Base-by-base conservation (phyloP, 2,113 vertebrate species). In the Corythoichthys haematopterus region DNA sequence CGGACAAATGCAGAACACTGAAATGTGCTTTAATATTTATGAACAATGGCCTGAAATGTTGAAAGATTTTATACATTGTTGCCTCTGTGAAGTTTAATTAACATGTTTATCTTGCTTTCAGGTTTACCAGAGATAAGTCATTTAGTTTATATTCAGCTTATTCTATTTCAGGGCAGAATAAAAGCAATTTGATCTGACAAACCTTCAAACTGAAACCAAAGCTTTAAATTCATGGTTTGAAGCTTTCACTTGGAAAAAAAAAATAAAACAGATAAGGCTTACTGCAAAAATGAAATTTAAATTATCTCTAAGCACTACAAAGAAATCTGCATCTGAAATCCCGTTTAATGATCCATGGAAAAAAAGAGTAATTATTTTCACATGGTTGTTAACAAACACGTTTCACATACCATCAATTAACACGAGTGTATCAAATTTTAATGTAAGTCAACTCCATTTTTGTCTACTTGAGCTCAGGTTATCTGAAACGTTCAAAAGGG, bases 401-500 rank as follows among this genome's bases (percentile, higher is more conserved):
- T 53, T 80, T 62, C 62, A 76, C 69, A 33, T 35, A 33, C 53
- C 33, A 56, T 56, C 53, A 56, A 20, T 28, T 5, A 40, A n/a
- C 15, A 46, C 10, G 43, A 28, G 4, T 2, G 9, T 14, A 14
- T 45, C 5, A 20, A 62, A 12, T 62, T 46, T 46, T 13, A 28
- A 35, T 20, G 48, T 43, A 72, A 76, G 70, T 70, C 61, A 66
- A 45, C 61, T 61, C 28, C 13, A 58, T 10, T 66, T 55, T 6
- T 58, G 46, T 38, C 11, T 43, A 36, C 68, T 66, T 68, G 58
- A 65, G 68, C 37, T 53, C 15, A 5, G 43, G 70, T 72, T 80
- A 73, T 69, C 80, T 72, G 65, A 71, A 68, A 64, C 73, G 77
- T 79, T 83, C 79, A 84, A 74, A 80, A 78, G 76, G 72, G 56